Conservation (phyloP, 2,113 vertebrate species). For the Phycodurus eques region DNA sequence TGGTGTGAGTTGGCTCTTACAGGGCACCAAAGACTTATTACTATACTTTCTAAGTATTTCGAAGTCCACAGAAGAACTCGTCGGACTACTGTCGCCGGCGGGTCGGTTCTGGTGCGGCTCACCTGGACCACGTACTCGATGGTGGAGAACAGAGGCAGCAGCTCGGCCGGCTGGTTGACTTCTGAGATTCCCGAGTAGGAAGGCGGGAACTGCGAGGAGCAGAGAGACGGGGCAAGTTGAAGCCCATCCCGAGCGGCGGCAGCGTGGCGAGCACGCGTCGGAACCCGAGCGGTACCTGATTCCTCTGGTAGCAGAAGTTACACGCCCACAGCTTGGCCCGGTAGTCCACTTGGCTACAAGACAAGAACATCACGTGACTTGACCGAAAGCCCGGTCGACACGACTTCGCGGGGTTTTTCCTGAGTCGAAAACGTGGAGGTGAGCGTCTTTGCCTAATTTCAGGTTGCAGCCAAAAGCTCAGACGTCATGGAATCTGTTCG, state of each 20-base stretch:
- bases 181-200: slow-evolving; percentile 97
- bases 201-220: slow-evolving; percentile 84
- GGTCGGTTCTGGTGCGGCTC: slow-evolving; percentile 14
- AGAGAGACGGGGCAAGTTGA: background rate
- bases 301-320: slow-evolving; percentile 99
- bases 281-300: slow-evolving; percentile 80
- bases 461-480: too few relatives aligned
- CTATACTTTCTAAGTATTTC: too few relatives aligned
- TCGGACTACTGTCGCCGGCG: background rate
- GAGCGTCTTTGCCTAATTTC: too few relatives aligned
- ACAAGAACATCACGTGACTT: background rate
- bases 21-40: too few relatives aligned
- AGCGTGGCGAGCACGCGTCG: background rate
- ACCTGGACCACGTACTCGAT: slow-evolving; percentile 99
- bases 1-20: too few relatives aligned
- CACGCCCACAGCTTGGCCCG: slow-evolving; percentile 98
- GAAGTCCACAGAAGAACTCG: background rate
- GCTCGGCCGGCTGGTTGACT: slow-evolving; percentile 94
- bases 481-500: too few relatives aligned
- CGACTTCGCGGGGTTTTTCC: too few relatives aligned
- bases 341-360: slow-evolving; percentile 94
- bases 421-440: too few relatives aligned
- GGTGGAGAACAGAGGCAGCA: slow-evolving; percentile 96
- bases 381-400: background rate
- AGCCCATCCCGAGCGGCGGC: too few relatives aligned